Evolutionary conservation across 2,888 invertebrate genomes (phyloP).

Genomic region (Thumatha senex): DNA sequence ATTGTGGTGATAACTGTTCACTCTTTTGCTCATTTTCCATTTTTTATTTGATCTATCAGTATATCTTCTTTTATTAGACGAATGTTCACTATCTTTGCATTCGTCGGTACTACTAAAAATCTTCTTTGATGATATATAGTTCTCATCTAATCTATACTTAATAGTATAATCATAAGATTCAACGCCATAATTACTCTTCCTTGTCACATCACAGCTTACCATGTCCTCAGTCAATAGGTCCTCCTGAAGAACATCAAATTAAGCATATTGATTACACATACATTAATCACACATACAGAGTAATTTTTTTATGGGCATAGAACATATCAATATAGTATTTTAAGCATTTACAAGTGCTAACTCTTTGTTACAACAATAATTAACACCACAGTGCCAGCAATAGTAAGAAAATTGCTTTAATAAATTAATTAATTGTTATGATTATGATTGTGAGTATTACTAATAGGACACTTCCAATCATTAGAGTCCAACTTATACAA

Average conservation of each 20-base stretch:
- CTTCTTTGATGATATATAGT: constrained; percentile 67
- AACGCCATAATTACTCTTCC: constrained; percentile 86
- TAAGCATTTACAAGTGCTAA: too few species aligned
- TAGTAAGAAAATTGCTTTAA: too few species aligned
- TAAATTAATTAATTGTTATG: too few species aligned
- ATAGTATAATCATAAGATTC: constrained; percentile 90
- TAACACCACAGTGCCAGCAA: too few species aligned
- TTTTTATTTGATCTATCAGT: constrained; percentile 84
- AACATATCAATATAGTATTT: too few species aligned
- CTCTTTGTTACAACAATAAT: too few species aligned
- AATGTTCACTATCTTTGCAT: constrained; percentile 39
- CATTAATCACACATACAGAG: too few species aligned
- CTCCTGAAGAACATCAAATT: constrained; percentile 82
- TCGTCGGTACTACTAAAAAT: constrained; percentile 58
- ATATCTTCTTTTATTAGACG: constrained; percentile 83
- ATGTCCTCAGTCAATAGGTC: constrained; percentile 91
- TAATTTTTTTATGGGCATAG: too few species aligned
- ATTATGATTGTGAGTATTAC: too few species aligned
- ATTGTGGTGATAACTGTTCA: constrained; percentile 64
- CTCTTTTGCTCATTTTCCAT: constrained; percentile 81
- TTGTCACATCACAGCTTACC: constrained; percentile 89
- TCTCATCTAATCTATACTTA: constrained; percentile 84
- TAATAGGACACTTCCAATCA: too few species aligned
- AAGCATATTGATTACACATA: not conserved
- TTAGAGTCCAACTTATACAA: too few species aligned